Percentiles rank a stretch among this genome's conserved stretches.
Evolutionary conservation across 2,797 vertebrate species (phyloP).

Genomic region (Pipistrellus pipistrellus): DNA sequence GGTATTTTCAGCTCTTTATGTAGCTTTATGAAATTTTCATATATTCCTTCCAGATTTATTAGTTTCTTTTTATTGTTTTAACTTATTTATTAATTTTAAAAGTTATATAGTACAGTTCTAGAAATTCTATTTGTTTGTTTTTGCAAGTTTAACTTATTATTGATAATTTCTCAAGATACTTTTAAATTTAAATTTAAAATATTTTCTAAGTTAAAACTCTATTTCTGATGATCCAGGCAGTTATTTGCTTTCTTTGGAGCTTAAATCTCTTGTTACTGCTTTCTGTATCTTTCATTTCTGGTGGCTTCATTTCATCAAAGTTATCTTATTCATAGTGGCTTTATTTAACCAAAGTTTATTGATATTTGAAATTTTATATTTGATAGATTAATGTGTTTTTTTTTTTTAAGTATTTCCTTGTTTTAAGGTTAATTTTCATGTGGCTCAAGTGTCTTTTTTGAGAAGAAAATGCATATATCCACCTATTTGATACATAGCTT

Average conservation of each 20-base stretch:
- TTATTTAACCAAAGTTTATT: neutral
- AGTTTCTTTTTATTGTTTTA: neutral
- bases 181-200: neutral
- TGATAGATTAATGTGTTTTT: neutral
- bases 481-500: neutral
- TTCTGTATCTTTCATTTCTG: neutral
- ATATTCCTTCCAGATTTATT: neutral
- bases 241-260: neutral
- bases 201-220: neutral
- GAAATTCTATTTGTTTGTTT: neutral
- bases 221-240: neutral
- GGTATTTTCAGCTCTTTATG: neutral
- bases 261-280: neutral
- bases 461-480: neutral
- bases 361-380: neutral
- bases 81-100: neutral
- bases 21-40: neutral
- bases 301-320: neutral
- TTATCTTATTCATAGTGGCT: neutral
- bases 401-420: neutral
- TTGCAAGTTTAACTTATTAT: neutral
- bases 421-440: neutral
- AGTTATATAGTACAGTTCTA: neutral
- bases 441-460: neutral
- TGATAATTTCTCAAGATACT: neutral